Evolutionary conservation across 1,140 invertebrate genomes (phyloP).

Genomic region (Cyclina sinensis): DNA sequence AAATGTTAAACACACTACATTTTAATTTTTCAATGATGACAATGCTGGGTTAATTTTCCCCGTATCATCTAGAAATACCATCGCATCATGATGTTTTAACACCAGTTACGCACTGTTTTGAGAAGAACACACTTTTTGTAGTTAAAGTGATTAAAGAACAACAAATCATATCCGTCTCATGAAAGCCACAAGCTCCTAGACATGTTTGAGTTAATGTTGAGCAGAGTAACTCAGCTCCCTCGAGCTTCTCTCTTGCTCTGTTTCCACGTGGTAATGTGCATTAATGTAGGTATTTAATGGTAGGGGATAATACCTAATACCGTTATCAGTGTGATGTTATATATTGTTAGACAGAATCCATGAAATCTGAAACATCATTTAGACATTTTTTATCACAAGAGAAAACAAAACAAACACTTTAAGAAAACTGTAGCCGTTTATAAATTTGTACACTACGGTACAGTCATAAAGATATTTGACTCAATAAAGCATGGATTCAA

Average conservation of each 20-base stretch:
- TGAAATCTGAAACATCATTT: not conserved
- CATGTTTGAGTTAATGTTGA: not conserved
- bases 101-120: too few relatives aligned
- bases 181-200: constrained; percentile 12
- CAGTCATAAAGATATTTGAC: too few relatives aligned
- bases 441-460: too few relatives aligned
- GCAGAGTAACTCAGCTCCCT: not conserved
- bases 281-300: not conserved
- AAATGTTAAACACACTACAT: too few relatives aligned
- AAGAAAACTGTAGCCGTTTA: too few relatives aligned
- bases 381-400: constrained; percentile 15
- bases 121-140: too few relatives aligned
- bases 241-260: not conserved
- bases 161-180: not conserved
- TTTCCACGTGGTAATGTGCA: not conserved
- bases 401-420: not conserved
- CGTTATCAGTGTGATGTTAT: not conserved
- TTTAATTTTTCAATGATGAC: too few relatives aligned
- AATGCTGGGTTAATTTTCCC: too few relatives aligned
- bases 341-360: not conserved
- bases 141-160: not conserved
- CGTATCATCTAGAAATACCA: too few relatives aligned
- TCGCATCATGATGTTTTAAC: too few relatives aligned
- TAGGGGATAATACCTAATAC: not conserved
- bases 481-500: not conserved